phyloP scores from a whole-genome alignment of 1,140 invertebrate genomes.

The Aphelenchoides avenae region DNA sequence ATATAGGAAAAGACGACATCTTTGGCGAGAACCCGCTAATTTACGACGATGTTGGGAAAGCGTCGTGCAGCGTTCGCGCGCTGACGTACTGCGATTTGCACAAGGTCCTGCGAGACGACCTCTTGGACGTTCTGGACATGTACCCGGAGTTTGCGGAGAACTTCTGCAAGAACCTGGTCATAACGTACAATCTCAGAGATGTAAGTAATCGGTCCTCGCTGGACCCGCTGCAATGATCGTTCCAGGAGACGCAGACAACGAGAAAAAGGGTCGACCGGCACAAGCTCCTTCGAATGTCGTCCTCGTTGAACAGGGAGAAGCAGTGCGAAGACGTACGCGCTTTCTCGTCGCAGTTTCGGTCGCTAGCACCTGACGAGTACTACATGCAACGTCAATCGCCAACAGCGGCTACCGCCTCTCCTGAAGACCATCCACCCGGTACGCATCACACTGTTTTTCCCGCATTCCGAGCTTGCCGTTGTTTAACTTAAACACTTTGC shows the following conservation, averaged over 20 bases:
- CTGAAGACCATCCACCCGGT: not conserved
- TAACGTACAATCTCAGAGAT: constrained; percentile 92
- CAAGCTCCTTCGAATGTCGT: constrained; percentile 54
- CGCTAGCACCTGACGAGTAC: constrained; percentile 1
- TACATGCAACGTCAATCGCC: constrained; percentile 14
- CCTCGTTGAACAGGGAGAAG: constrained; percentile 41
- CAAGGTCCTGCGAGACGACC: constrained; percentile 89
- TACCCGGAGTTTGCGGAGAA: constrained; percentile 92
- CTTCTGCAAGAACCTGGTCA: constrained; percentile 85
- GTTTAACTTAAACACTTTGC: not conserved
- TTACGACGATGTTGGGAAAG: constrained; percentile 86
- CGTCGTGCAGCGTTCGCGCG: constrained; percentile 93
- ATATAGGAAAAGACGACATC: constrained; percentile 86
- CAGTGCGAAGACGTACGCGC: constrained; percentile 51
- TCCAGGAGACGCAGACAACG: constrained; percentile 35
- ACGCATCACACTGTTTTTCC: not conserved
- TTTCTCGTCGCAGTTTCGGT: constrained; percentile 49
- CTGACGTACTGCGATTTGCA: constrained; percentile 97
- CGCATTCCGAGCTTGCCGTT: not conserved
- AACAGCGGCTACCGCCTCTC: constrained; percentile 1
- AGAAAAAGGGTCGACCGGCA: constrained; percentile 37
- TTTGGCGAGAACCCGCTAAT: constrained; percentile 96
- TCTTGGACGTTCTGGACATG: constrained; percentile 87
- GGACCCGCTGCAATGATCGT: not conserved
- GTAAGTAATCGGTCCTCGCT: constrained; percentile 56